Evolutionary conservation across 1,140 invertebrate genomes (phyloP).

Genomic region (Neelides sp.): DNA sequence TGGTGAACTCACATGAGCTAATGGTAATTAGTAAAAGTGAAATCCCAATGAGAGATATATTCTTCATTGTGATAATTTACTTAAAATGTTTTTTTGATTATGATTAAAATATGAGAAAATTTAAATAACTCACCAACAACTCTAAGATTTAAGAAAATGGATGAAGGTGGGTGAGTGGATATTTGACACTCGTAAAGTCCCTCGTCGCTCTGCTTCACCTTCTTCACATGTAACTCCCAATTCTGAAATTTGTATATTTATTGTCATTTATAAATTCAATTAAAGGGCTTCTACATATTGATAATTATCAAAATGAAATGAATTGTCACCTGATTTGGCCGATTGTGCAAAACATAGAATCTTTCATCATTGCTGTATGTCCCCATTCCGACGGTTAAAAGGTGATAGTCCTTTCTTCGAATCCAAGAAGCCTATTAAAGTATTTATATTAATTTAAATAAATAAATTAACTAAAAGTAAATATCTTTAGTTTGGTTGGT

Average conservation of each 20-base stretch:
- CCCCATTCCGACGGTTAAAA: slow-evolving; percentile 65
- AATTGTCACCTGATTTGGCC: slow-evolving; percentile 60
- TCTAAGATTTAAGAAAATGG: slow-evolving; percentile 64
- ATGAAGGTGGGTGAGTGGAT: slow-evolving; percentile 70
- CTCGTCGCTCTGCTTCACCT: slow-evolving; percentile 62
- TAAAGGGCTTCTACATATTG: not conserved
- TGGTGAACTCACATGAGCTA: too few relatives aligned
- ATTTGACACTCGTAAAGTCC: slow-evolving; percentile 79
- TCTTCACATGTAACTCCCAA: slow-evolving; percentile 73
- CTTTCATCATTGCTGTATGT: slow-evolving; percentile 74
- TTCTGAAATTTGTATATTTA: slow-evolving; percentile 47
- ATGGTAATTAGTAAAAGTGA: too few relatives aligned
- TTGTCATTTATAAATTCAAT: too few relatives aligned
- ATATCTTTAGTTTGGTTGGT: too few relatives aligned
- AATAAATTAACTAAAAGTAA: too few relatives aligned
- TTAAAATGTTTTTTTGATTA: too few relatives aligned
- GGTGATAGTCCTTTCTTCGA: slow-evolving; percentile 61
- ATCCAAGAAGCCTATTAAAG: slow-evolving; percentile 81
- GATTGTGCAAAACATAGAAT: slow-evolving; percentile 69
- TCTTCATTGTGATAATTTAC: too few relatives aligned
- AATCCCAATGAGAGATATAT: too few relatives aligned
- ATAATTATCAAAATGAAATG: not conserved
- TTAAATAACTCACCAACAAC: slow-evolving; percentile 60
- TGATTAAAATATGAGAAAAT: not conserved
- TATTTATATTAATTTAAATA: too few relatives aligned